Evolutionary conservation across 2,113 vertebrate species (phyloP).

Genomic region (Chaetodon auriga): DNA sequence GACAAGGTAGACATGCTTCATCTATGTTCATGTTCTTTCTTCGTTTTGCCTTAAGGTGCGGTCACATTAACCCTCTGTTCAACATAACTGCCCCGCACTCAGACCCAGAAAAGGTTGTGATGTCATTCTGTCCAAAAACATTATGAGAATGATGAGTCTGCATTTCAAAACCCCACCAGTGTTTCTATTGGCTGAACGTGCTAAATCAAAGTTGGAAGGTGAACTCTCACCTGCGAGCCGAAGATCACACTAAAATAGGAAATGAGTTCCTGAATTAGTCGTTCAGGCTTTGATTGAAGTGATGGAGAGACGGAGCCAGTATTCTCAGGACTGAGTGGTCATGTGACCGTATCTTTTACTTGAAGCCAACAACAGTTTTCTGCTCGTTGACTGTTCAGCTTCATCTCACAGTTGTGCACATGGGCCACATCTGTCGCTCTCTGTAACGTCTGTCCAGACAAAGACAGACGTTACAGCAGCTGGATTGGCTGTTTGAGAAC

Average conservation of each 20-base stretch:
- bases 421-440: not conserved
- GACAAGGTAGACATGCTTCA: not conserved
- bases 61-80: not conserved
- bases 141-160: not conserved
- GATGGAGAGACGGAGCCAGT: not conserved
- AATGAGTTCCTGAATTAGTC: not conserved
- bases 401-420: not conserved
- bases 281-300: not conserved
- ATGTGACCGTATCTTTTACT: slow-evolving; percentile 18
- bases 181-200: not conserved
- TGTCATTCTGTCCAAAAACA: not conserved
- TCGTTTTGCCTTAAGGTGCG: slow-evolving; percentile 18
- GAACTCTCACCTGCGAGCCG: not conserved
- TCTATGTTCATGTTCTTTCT: not conserved
- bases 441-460: not conserved
- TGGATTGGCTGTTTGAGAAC: not conserved
- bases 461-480: too few relatives aligned
- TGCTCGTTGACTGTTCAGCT: not conserved
- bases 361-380: not conserved
- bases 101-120: too few relatives aligned
- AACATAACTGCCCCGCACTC: not conserved
- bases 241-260: not conserved
- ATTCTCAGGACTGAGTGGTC: not conserved
- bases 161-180: slow-evolving; percentile 1
- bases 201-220: not conserved